Percentiles rank a stretch among this genome's conserved stretches.
Conservation (phyloP, 2,888 invertebrate species). For the Lepidocyrtoides sp. region DNA sequence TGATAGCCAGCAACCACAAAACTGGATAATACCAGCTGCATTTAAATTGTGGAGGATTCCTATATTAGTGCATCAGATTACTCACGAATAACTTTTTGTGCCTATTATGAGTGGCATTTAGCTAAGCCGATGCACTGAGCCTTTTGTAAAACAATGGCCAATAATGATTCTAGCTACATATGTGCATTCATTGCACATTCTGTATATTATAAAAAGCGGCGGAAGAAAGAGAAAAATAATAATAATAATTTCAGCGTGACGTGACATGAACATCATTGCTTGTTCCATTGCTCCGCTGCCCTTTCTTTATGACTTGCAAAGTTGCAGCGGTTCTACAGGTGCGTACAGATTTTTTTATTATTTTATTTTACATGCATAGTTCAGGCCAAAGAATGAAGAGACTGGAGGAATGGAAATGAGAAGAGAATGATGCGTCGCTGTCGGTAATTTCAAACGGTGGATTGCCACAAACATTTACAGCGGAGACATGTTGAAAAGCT, state of each 20-base stretch:
- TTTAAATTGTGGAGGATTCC: too few species aligned
- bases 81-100: too few species aligned
- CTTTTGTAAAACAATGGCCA: not conserved
- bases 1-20: too few species aligned
- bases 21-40: too few species aligned
- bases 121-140: too few species aligned
- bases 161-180: too few species aligned
- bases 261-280: slow-evolving; percentile 64
- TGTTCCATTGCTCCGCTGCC: slow-evolving; percentile 21
- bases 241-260: slow-evolving; percentile 72
- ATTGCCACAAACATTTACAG: not conserved
- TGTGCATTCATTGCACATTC: not conserved
- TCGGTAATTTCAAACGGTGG: slow-evolving; percentile 36
- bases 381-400: not conserved
- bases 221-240: not conserved
- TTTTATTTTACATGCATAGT: too few species aligned
- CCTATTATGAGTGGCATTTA: too few species aligned
- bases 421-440: slow-evolving; percentile 20
- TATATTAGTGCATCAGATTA: too few species aligned
- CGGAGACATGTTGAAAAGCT: not conserved
- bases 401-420: not conserved
- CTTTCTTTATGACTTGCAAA: slow-evolving; percentile 46
- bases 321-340: slow-evolving; percentile 56
- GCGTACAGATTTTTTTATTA: slow-evolving; percentile 56
- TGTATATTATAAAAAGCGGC: too few species aligned